phyloP scores from a whole-genome alignment of 2,797 vertebrate genomes.

The Lithobates sylvaticus region DNA sequence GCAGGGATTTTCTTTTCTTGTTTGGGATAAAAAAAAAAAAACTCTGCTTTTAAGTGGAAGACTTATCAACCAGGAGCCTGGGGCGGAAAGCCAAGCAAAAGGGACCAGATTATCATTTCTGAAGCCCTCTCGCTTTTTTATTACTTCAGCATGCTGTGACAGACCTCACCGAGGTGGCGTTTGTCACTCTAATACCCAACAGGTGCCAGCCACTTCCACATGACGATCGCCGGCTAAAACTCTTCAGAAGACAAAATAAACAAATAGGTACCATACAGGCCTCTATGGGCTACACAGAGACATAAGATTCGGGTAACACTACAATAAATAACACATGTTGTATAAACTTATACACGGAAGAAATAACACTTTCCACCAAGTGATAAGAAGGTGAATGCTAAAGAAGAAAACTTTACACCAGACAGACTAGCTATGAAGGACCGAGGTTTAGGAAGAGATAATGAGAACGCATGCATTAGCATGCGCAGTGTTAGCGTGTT shows the following conservation, averaged over 20 bases:
- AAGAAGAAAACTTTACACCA: too few species aligned
- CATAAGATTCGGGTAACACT: background rate
- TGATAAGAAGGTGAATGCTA: too few species aligned
- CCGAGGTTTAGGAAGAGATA: background rate
- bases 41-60: slow-evolving; percentile 16
- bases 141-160: slow-evolving; percentile 45
- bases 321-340: background rate
- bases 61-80: slow-evolving; percentile 28
- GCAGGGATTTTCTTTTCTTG: slow-evolving; percentile 27
- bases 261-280: background rate
- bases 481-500: too few species aligned
- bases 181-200: slow-evolving; percentile 60
- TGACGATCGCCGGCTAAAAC: background rate
- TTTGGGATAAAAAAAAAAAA: slow-evolving; percentile 26
- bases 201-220: slow-evolving; percentile 48
- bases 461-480: too few species aligned
- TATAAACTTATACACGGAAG: too few species aligned
- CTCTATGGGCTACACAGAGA: background rate
- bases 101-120: slow-evolving; percentile 36
- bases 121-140: slow-evolving; percentile 35
- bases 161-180: slow-evolving; percentile 41
- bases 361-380: too few species aligned
- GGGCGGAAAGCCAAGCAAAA: slow-evolving; percentile 3
- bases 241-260: slow-evolving; percentile 34
- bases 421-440: background rate